Evolutionary conservation across 2,888 invertebrate species (phyloP), one percentile per base, ranked within the genome.

Genomic region (Cerceris rybyensis): DNA sequence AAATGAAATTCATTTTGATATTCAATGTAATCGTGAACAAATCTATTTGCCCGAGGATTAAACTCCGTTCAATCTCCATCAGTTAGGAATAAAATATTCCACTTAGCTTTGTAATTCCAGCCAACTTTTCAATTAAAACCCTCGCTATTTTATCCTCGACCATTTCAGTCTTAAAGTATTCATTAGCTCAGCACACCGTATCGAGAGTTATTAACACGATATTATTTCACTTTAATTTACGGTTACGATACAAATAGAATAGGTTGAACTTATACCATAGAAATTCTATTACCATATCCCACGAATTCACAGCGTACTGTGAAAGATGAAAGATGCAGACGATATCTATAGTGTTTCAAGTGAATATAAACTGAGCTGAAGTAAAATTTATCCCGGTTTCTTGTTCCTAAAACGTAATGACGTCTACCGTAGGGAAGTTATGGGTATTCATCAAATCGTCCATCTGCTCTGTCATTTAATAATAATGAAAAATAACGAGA

Each of bases 271-370:
- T 50, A 11, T 46, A 50, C 7, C 50, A n/a, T 50, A n/a, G 50
- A 50, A 52, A 70, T 70, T 74, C 63, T 11, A 46, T 46, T 46
- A 46, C 11, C 46, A 1, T 46, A 11, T 46, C 11, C 46, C 9
- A 8, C 46, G 46, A 46, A 46, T 11, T 46, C 46, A 46, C 8
- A 1, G 46, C 28, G 28, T 5, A 50, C 58, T 14, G 58, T 11
- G 46, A 9, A 43, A 52, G 70, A 81, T 80, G 57, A 81, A 81
- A 81, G 81, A 81, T 76, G 55, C 72, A 69, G 54, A 64, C 66
- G 60, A 59, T 42, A 41, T 64, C 52, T 55, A 55, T 60, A 55
- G 75, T 80, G 58, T 64, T 65, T 71, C 74, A 59, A 65, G 70
- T 52, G 65, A 70, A 72, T 63, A 75, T 65, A 70, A 65, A 61